Evolutionary conservation across 2,113 vertebrate genomes (phyloP), one percentile per base, ranked within the genome.

Genomic region (Chunga burmeisteri): DNA sequence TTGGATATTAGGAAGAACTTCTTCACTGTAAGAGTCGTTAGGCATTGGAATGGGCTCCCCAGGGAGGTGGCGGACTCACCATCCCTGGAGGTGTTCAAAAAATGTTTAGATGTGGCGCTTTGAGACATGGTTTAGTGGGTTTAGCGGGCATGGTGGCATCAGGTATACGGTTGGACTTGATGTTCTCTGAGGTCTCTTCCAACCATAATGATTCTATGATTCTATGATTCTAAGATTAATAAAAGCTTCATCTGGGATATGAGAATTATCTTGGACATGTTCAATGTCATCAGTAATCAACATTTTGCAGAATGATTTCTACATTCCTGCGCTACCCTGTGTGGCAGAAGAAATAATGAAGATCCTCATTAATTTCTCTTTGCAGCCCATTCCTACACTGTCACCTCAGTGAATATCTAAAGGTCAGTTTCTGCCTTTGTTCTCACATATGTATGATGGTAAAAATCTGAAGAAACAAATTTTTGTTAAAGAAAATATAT

Each of bases 351-450:
- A 86, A 73, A 90, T 90, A 77, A 77, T 50, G 71, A 65, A 90
- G 55, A 49, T 86, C 20, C 50, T 85, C 67, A 83, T 95, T 91
- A 91, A 73, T 50, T 50, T 84, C 9, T 50, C 71, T 80, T 70
- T 86, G 71, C 36, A 91, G 17, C 38, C 21, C 34, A 21, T 84
- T 83, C 27, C 71, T 88, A 56, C 25, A 32, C 32, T 72, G 62
- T 73, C 71, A 73, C n/a, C 55, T 83, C 63, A 62, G 62, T 66
- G 32, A 68, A 42, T 58, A 86, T 44, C 20, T 89, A 81, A 89
- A 96, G 59, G 86, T 89, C 86, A 92, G 8, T 11, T 58, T 66
- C 59, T 73, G 22, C 50, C 65, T 92, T 81, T 74, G 29, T 47
- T 86, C 40, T 91, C 55, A 52, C 0, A 0, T 40, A 22, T 9